Conservation (phyloP, 2,113 vertebrate species). For the Amphiprion ocellaris region DNA sequence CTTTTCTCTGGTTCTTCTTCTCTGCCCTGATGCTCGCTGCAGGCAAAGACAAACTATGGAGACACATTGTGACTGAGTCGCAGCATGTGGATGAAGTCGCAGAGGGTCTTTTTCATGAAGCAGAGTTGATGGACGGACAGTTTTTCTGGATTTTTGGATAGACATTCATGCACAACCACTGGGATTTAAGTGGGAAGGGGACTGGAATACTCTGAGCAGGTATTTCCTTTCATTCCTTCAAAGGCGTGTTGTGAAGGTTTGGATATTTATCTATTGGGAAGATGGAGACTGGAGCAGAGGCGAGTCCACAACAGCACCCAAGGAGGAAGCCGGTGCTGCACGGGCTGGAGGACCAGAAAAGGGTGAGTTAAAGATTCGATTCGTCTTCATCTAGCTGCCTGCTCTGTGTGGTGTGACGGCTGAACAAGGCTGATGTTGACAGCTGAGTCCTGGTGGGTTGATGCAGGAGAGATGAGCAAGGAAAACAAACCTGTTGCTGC, state of each 20-base stretch:
- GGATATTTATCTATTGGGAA: constrained; percentile 79
- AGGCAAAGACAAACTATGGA: constrained; percentile 34
- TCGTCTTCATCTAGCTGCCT: background rate
- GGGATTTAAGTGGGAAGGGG: constrained; percentile 55
- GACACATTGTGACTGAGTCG: constrained; percentile 49
- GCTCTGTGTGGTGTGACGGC: background rate
- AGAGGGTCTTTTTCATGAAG: constrained; percentile 50
- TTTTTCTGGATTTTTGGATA: constrained; percentile 38
- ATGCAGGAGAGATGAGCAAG: background rate
- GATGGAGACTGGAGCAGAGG: constrained; percentile 93
- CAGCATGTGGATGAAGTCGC: constrained; percentile 48
- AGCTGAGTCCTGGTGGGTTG: background rate
- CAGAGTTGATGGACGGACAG: constrained; percentile 72
- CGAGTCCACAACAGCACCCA: constrained; percentile 89
- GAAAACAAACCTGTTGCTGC: background rate
- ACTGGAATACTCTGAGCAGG: constrained; percentile 71
- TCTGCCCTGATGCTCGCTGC: constrained; percentile 68
- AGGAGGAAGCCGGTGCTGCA: constrained; percentile 93
- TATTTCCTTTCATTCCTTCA: constrained; percentile 62
- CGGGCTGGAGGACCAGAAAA: constrained; percentile 97
- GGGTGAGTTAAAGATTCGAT: constrained; percentile 85
- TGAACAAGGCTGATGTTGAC: background rate
- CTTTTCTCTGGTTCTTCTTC: constrained; percentile 78
- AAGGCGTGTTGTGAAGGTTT: constrained; percentile 29
- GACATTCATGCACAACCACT: constrained; percentile 58